Evolutionary conservation across 2,113 vertebrate species (phyloP).

Genomic region (cattle (Bos taurus)): DNA sequence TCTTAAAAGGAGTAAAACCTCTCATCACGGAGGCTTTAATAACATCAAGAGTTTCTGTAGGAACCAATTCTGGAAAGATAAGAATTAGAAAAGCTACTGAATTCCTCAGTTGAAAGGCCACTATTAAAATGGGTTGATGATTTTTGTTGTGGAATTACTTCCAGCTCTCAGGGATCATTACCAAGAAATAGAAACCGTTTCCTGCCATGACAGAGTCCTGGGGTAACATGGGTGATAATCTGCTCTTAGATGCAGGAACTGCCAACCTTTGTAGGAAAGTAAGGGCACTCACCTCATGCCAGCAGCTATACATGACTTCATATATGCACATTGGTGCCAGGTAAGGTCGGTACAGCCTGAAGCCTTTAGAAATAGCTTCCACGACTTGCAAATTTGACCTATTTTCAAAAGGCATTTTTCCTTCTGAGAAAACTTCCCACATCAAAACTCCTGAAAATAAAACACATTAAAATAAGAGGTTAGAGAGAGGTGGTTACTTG

Average conservation of each 20-base stretch:
- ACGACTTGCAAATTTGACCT: conserved; percentile 87
- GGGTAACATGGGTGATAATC: neutral
- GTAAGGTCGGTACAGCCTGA: conserved; percentile 86
- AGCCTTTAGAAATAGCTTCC: conserved; percentile 85
- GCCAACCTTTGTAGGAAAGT: neutral
- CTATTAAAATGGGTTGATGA: neutral
- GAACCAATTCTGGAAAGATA: neutral
- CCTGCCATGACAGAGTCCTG: neutral
- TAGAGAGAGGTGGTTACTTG: neutral
- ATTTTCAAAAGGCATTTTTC: conserved; percentile 88
- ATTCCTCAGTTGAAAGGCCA: neutral
- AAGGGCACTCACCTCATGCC: conserved; percentile 86
- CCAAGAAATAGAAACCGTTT: neutral
- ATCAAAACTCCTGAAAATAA: conserved; percentile 86
- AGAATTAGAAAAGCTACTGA: neutral
- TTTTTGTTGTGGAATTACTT: neutral
- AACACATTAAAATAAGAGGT: conserved; percentile 9
- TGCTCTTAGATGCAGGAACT: neutral
- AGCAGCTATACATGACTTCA: conserved; percentile 91
- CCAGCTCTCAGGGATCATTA: neutral
- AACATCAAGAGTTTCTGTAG: neutral
- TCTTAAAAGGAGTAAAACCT: neutral
- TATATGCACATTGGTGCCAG: conserved; percentile 82
- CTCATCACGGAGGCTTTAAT: neutral
- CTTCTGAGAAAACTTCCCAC: conserved; percentile 93